These are phyloP conservation scores for Phanerotoma sp. DNA, from an alignment of 2,888 invertebrate species.

Conservation along the genomic window DNA sequence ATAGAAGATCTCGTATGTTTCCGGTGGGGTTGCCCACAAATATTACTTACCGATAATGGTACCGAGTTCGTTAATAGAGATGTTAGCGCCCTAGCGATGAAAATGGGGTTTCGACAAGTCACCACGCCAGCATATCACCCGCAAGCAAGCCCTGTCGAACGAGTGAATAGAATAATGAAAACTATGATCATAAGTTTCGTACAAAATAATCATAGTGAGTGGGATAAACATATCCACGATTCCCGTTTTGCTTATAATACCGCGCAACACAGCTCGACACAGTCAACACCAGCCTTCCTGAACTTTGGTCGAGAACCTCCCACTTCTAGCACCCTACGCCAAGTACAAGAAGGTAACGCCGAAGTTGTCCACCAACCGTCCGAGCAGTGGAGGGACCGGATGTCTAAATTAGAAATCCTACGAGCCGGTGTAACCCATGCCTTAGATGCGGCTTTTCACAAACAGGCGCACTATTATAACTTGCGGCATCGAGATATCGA, in stretches of 20 bases:
- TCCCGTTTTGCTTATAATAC: too few species aligned
- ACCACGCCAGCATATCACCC: conserved; percentile 23
- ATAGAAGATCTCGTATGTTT: too few species aligned
- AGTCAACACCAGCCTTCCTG: too few species aligned
- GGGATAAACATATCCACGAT: conserved; percentile 15
- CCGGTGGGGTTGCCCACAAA: conserved; percentile 17
- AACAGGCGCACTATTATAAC: background rate
- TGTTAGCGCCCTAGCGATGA: conserved; percentile 5
- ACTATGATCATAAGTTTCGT: conserved; percentile 24
- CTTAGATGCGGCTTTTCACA: background rate
- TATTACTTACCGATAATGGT: conserved; percentile 18
- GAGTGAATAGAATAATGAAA: conserved; percentile 13
- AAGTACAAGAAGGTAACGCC: too few species aligned
- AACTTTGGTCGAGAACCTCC: too few species aligned
- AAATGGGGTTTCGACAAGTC: conserved; percentile 4
- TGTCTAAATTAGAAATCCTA: background rate
- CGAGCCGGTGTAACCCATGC: too few species aligned
- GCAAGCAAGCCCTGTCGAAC: conserved; percentile 18
- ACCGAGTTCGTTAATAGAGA: conserved; percentile 20
- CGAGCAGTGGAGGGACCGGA: too few species aligned
- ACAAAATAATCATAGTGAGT: conserved; percentile 21
- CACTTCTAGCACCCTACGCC: too few species aligned
- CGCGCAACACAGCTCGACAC: too few species aligned
- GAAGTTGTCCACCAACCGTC: too few species aligned
- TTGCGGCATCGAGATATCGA: background rate